Evolutionary conservation across 2,888 invertebrate genomes (phyloP).

Genomic region (Abrostola tripartita): DNA sequence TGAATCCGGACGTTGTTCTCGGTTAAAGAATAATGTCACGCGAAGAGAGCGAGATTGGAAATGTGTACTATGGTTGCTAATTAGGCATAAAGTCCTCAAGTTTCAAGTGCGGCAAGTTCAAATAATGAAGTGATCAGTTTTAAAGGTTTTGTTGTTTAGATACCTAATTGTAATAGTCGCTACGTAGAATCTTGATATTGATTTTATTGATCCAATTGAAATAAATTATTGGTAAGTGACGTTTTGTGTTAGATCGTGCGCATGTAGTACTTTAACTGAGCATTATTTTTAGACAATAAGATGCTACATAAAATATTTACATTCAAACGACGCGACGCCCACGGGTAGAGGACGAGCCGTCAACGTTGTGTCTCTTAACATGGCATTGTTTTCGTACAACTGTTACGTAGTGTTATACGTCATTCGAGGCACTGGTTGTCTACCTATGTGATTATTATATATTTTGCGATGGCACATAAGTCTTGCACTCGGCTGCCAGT

Average conservation of each 20-base stretch:
- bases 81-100: conserved; percentile 15
- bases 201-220: no score
- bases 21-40: conserved; percentile 46
- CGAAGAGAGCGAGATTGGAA: conserved; percentile 18
- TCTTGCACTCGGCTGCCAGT: conserved; percentile 52
- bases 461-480: conserved; percentile 52
- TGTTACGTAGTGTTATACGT: conserved; percentile 68
- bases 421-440: conserved; percentile 55
- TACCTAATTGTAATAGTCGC: no score
- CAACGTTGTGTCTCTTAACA: conserved; percentile 56
- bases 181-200: no score
- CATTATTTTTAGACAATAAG: conserved; percentile 34
- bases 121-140: no score
- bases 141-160: no score
- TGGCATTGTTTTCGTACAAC: conserved; percentile 61
- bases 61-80: conserved; percentile 17
- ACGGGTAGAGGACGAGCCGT: conserved; percentile 41
- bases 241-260: no score
- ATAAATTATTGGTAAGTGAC: no score
- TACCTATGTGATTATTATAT: conserved; percentile 48
- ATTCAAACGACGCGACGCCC: conserved; percentile 29
- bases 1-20: conserved; percentile 34
- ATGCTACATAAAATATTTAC: conserved; percentile 36
- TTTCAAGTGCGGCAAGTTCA: no score
- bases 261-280: conserved; percentile 16